A percentile compares a stretch with the other conserved stretches of the same genome.
Conservation (phyloP, 2,797 vertebrate genomes). For the Gephyroberyx darwinii region DNA sequence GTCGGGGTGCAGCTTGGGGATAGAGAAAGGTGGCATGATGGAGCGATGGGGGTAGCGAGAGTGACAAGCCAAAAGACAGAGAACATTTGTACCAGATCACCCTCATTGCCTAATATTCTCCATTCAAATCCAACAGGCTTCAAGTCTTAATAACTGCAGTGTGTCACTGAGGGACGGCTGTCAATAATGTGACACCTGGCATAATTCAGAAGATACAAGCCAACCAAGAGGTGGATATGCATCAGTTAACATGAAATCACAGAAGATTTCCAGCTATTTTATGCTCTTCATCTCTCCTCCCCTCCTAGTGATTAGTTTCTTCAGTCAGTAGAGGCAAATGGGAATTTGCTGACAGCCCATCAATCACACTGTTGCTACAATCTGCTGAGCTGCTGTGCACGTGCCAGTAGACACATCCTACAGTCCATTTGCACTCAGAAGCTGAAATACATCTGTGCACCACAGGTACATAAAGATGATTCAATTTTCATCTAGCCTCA, state of each 20-base stretch:
- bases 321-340: constrained; percentile 72
- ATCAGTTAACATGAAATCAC: constrained; percentile 40
- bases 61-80: constrained; percentile 32
- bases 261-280: constrained; percentile 43
- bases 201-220: background rate
- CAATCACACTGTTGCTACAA: constrained; percentile 63
- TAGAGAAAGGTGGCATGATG: constrained; percentile 23
- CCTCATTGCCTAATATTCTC: constrained; percentile 37
- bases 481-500: constrained; percentile 40
- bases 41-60: constrained; percentile 26
- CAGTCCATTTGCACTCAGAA: constrained; percentile 50
- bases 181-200: constrained; percentile 37
- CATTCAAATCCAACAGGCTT: constrained; percentile 26
- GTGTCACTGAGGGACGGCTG: constrained; percentile 32
- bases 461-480: constrained; percentile 40
- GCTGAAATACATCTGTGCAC: constrained; percentile 29
- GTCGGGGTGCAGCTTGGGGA: background rate
- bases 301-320: constrained; percentile 67
- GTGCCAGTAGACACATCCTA: constrained; percentile 41
- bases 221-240: constrained; percentile 35
- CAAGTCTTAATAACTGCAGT: constrained; percentile 13
- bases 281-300: constrained; percentile 40
- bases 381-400: constrained; percentile 51
- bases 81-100: constrained; percentile 22
- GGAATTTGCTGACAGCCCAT: constrained; percentile 69